phyloP scores from a whole-genome alignment of 2,113 vertebrate species.

The Mohoua ochrocephala region DNA sequence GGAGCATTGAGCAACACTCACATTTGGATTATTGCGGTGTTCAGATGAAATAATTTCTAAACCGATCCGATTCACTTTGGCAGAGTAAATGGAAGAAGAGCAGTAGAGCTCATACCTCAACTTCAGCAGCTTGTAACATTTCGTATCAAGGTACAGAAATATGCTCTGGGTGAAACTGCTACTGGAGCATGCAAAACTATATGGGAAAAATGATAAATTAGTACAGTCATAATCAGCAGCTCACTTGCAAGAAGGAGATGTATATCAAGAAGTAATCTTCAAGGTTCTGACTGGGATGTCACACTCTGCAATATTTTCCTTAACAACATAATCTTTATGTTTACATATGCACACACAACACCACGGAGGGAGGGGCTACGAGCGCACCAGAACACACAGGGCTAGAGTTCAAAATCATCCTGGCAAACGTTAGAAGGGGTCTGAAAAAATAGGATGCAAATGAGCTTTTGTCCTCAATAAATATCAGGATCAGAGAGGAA shows the following conservation, averaged over 20 bases:
- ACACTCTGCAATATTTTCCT: conserved; percentile 1
- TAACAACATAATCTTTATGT: not conserved
- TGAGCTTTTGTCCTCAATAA: not conserved
- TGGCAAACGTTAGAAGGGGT: not conserved
- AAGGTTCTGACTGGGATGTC: conserved; percentile 11
- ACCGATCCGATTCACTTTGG: not conserved
- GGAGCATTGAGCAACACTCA: not conserved
- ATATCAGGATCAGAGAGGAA: not conserved
- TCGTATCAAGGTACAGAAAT: not conserved
- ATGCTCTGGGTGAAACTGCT: not conserved
- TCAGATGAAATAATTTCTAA: not conserved
- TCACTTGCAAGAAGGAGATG: not conserved
- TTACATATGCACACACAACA: conserved; percentile 22
- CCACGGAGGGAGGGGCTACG: not conserved
- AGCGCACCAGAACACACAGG: not conserved
- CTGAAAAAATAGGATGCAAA: conserved; percentile 19
- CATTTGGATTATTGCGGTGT: not conserved
- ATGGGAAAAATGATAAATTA: not conserved
- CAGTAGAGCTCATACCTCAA: not conserved
- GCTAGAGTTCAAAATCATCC: conserved; percentile 5
- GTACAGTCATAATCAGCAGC: not conserved
- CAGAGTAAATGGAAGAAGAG: not conserved
- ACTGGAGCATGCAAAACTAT: not conserved
- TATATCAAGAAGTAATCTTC: conserved; percentile 1
- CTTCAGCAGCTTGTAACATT: not conserved